Evolutionary conservation across 2,797 vertebrate genomes (phyloP), one percentile per base, ranked within the genome.

Genomic region (Bradypodion ventrale): DNA sequence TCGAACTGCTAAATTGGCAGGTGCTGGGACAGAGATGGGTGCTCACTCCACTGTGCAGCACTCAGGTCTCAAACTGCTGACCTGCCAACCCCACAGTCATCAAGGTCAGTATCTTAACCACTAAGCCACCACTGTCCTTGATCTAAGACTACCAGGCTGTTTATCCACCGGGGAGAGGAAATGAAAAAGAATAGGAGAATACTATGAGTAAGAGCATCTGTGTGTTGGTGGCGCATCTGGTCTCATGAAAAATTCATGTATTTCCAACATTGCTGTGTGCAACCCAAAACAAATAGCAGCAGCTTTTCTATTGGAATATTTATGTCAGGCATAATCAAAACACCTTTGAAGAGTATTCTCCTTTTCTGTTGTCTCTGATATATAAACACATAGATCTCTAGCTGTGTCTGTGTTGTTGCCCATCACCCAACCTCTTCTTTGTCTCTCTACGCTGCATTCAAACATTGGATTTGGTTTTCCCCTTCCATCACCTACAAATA

Each of bases 291-390:
- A n/a, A 63, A 65, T 29, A 65, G 27, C n/a, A 46, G 8, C 21
- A 46, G 23, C 35, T 40, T 44, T 32, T 73, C 81, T 87, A 44
- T 78, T 46, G 25, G 92, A 89, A 91, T 90, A 88, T 93, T 93
- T 90, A 85, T 90, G 69, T 81, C 84, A 75, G 52, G 80, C 83
- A 85, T 83, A 0, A 77, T 74, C 69, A 87, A 72, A 91, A 84
- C 88, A 85, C 80, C n/a, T 25, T 85, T 87, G 37, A n/a, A n/a
- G n/a, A n/a, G n/a, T 25, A 35, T 40, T 27, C 52, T 82, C 23
- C 32, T 44, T 21, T 62, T 37, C 78, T 76, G 73, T 82, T 83
- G 83, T 88, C 80, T 80, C 69, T 49, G 37, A 27, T n/a, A 56
- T 60, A 40, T 35, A 21, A n/a, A 19, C 19, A 29, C 27, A 7